Base-by-base conservation (phyloP, 2,797 vertebrate species). In the Betta splendens region DNA sequence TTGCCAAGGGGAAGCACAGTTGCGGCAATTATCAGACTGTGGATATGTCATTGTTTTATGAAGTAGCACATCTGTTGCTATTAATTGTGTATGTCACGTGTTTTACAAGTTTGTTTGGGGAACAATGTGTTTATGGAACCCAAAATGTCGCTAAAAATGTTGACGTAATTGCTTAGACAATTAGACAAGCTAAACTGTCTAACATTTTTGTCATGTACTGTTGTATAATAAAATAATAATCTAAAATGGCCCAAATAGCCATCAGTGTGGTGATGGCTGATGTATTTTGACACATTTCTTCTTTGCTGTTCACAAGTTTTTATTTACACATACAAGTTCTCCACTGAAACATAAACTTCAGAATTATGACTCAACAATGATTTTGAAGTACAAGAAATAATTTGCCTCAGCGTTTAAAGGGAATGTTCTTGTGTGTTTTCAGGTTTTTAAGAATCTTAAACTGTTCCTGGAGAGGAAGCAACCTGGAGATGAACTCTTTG, bases 381-480 rank as follows among this genome's bases (percentile, higher is more conserved):
- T n/a, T n/a, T n/a, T n/a, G n/a, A n/a, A 5, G 17, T 37, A 26
- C 38, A 11, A 15, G 20, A 47, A 35, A 12, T 15, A 35, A 9
- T 1, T 10, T 21, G 26, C 8, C 7, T 13, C 3, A 38, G 11
- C 52, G 39, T 2, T 7, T 3, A 26, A 25, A 42, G 16, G 10
- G 35, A 52, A 17, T 28, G 2, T 50, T 31, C 11, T 26, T 37
- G 1, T 45, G 9, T 84, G 17, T 56, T 87, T 80, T 69, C 81
- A 94, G 91, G 91, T 92, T 78, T 93, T 94, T 85, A 94, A 92
- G 89, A 94, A 84, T 83, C 84, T 93, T 51, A 89, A 90, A 69
- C 78, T 93, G 66, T 93, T 94, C 71, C 8, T 91, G 90, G 80
- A 93, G 68, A 89, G 85, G 40, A 93, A 92, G 79, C 10, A 83